These are phyloP conservation scores for Copsychus sechellarum DNA, from an alignment of 2,113 vertebrate genomes.

Conservation along the genomic window DNA sequence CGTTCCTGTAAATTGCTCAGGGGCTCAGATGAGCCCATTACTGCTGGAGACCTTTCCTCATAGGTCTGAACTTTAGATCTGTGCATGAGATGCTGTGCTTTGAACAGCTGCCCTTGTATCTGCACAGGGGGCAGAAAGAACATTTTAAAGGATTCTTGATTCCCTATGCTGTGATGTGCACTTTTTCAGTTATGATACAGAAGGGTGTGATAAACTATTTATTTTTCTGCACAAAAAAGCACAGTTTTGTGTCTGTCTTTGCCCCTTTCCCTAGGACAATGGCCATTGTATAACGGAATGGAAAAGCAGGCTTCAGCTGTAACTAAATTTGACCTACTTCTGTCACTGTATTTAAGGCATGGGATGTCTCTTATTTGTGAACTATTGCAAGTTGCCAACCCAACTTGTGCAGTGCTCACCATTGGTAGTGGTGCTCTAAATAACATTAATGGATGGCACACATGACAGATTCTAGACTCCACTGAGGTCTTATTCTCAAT, in stretches of 20 bases:
- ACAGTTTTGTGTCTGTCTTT: not conserved
- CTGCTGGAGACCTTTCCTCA: not conserved
- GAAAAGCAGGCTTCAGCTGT: not conserved
- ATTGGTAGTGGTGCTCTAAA: not conserved
- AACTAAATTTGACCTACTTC: not conserved
- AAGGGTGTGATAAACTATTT: not conserved
- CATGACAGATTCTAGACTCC: not conserved
- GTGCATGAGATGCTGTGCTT: not conserved
- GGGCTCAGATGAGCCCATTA: not conserved
- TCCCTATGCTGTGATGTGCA: fast-evolving
- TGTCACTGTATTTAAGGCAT: not conserved
- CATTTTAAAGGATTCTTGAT: not conserved
- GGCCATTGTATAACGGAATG: not conserved
- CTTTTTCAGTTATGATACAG: not conserved
- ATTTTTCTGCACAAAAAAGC: not conserved
- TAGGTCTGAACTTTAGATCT: not conserved
- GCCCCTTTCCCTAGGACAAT: not conserved
- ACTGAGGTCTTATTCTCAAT: not conserved
- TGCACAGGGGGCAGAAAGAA: not conserved
- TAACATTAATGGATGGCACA: no score
- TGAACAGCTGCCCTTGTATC: not conserved
- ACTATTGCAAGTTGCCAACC: not conserved
- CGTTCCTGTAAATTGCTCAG: not conserved
- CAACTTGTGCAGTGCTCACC: fast-evolving
- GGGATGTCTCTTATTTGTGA: not conserved